Percentiles rank a stretch among this genome's conserved stretches.
Evolutionary conservation across 2,888 invertebrate genomes (phyloP).

Genomic region (Caenorhabditis sp.): DNA sequence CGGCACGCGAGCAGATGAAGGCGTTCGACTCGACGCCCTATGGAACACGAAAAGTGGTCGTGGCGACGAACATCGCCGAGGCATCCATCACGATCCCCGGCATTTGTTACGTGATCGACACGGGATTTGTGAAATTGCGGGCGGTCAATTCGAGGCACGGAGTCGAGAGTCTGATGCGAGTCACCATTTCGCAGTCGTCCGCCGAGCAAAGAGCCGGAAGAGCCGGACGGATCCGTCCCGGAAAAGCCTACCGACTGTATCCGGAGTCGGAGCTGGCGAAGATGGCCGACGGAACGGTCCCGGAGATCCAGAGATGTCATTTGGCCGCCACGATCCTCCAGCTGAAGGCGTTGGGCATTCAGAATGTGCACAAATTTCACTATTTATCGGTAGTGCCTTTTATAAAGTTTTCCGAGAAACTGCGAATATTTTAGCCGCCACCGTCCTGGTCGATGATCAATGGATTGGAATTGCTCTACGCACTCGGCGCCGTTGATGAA

Average conservation of each 20-base stretch:
- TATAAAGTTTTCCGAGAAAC: background rate
- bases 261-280: slow-evolving; percentile 86
- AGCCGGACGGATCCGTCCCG: slow-evolving; percentile 89
- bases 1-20: slow-evolving; percentile 80
- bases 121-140: slow-evolving; percentile 94
- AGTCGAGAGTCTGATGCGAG: slow-evolving; percentile 81
- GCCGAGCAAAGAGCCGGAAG: slow-evolving; percentile 93
- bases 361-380: slow-evolving; percentile 91
- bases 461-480: slow-evolving; percentile 90
- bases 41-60: slow-evolving; percentile 87
- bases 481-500: slow-evolving; percentile 87
- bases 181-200: slow-evolving; percentile 83
- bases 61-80: slow-evolving; percentile 97
- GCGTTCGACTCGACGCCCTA: slow-evolving; percentile 79
- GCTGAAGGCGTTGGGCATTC: slow-evolving; percentile 93
- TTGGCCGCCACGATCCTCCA: slow-evolving; percentile 89
- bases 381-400: slow-evolving; percentile 84
- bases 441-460: slow-evolving; percentile 90
- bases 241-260: slow-evolving; percentile 86
- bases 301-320: slow-evolving; percentile 93
- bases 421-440: slow-evolving; percentile 84
- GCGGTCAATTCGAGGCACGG: slow-evolving; percentile 90
- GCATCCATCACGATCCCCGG: slow-evolving; percentile 95
- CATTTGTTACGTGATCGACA: slow-evolving; percentile 92
- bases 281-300: slow-evolving; percentile 86